A percentile compares a stretch with the other conserved stretches of the same genome.
Conservation (phyloP, 2,797 vertebrate genomes). For the Molossus molossus region DNA sequence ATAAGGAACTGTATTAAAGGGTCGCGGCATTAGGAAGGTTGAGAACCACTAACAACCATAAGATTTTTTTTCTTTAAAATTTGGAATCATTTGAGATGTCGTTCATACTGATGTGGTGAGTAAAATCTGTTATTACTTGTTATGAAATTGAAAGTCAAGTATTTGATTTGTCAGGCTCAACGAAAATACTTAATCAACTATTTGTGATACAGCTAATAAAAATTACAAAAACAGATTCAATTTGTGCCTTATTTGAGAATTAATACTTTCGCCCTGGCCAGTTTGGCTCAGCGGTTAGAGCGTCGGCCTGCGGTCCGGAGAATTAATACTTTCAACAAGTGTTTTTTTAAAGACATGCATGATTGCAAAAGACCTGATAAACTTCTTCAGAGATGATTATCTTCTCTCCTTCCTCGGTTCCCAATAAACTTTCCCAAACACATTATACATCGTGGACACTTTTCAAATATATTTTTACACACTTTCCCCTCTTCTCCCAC, state of each 20-base stretch:
- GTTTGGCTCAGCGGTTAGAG: too few relatives aligned
- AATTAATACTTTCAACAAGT: constrained; percentile 13
- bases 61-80: constrained; percentile 1
- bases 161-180: constrained; percentile 25
- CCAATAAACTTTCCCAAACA: constrained; percentile 44
- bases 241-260: constrained; percentile 21
- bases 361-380: constrained; percentile 5
- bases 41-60: not conserved
- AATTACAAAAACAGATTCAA: constrained; percentile 43
- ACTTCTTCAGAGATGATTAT: constrained; percentile 14
- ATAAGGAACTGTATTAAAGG: too few relatives aligned
- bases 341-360: constrained; percentile 14
- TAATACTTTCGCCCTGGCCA: constrained; percentile 28
- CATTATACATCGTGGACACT: not conserved
- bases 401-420: not conserved
- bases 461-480: constrained; percentile 8
- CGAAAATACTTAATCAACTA: constrained; percentile 31
- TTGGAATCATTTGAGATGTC: constrained; percentile 11
- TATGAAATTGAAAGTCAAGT: constrained; percentile 25
- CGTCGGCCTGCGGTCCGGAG: too few relatives aligned
- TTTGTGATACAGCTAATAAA: constrained; percentile 31
- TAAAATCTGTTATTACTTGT: constrained; percentile 51
- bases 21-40: too few relatives aligned
- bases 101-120: not conserved
- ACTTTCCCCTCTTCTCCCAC: not conserved